Percentiles rank a stretch among this genome's conserved stretches.
Evolutionary conservation across 64 coral and sea anemone genomes (phyloP).

Genomic region (Dendrophyllia cribrosa): DNA sequence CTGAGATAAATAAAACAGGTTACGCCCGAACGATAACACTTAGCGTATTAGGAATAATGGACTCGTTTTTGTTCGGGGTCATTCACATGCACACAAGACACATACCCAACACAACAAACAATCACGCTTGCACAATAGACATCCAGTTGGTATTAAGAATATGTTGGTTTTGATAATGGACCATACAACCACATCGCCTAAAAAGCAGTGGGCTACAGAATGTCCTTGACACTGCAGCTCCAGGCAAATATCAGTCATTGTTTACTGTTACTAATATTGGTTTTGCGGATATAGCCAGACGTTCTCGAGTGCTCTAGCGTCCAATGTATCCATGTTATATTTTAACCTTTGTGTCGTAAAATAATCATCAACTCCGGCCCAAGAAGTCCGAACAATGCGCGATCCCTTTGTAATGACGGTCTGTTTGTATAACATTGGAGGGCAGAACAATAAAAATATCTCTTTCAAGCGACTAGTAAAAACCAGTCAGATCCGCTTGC

Average conservation of each 20-base stretch:
- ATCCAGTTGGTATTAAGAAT: slow-evolving; percentile 25
- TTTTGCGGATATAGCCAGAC: neutral
- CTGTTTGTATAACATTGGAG: slow-evolving; percentile 43
- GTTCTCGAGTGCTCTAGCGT: neutral
- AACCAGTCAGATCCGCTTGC: neutral
- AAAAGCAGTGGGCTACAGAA: neutral
- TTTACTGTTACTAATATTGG: neutral
- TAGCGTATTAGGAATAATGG: slow-evolving; percentile 33
- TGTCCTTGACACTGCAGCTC: neutral
- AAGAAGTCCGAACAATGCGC: slow-evolving; percentile 28
- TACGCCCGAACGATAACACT: neutral
- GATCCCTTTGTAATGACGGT: slow-evolving; percentile 11
- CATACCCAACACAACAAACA: slow-evolving; percentile 45
- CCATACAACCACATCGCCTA: neutral
- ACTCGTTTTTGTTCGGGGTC: slow-evolving; percentile 14
- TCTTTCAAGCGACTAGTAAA: slow-evolving; percentile 25
- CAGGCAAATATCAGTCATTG: neutral
- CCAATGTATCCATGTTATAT: neutral
- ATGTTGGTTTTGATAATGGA: slow-evolving; percentile 57
- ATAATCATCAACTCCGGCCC: slow-evolving; percentile 31
- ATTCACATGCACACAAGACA: slow-evolving; percentile 48
- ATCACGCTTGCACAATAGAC: slow-evolving; percentile 17
- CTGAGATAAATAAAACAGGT: neutral
- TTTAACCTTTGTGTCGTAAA: neutral
- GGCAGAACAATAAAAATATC: slow-evolving; percentile 45